Evolutionary conservation across 2,113 vertebrate genomes (phyloP), one percentile per base, ranked within the genome.

Genomic region (Proterorhinus semilunaris): DNA sequence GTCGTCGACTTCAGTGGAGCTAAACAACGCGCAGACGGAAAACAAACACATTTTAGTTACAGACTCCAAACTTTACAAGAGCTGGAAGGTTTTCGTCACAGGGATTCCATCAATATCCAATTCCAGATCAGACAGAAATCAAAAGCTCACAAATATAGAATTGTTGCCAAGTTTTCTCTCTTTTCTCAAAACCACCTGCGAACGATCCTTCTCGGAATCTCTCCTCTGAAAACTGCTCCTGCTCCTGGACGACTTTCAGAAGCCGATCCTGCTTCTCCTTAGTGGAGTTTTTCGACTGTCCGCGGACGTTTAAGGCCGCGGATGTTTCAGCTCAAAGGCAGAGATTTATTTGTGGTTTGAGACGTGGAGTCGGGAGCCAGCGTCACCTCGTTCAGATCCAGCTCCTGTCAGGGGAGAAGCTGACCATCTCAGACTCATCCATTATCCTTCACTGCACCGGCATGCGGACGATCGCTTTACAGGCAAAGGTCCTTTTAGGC

Each of bases 1-100:
- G 75, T 99, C 97, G 5, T 99, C 98, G 0, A 99, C 90, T 83
- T 99, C 98, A 0, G 98, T 98, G 67, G 98, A 98, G 75, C 98
- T 99, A 87, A 27, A 45, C 69, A 43, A 76, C 49, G 68, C 46
- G 82, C 8, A 69, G 11, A 66, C 49, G 36, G 48, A 5, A 71
- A 36, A 66, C 55, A 85, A 88, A 87, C 83, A 85, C 71, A 78
- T 79, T 36, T 36, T 4, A 36, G 27, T 4, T 36, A 5, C 27
- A 36, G 27, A 36, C 27, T 36, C 27, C 3, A 3, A 36, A 36
- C 27, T 36, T 36, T 5, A 36, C 27, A 36, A 36, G 27, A 36
- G 3, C 4, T 36, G 27, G 27, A 36, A 36, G 27, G 27, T 5
- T 36, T 36, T 4, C 4, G 27, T 36, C 27, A 36, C 2, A 36